A percentile compares a stretch with the other conserved stretches of the same genome.
phyloP scores from a whole-genome alignment of 2,113 vertebrate species.

The Oreochromis tanganicae region DNA sequence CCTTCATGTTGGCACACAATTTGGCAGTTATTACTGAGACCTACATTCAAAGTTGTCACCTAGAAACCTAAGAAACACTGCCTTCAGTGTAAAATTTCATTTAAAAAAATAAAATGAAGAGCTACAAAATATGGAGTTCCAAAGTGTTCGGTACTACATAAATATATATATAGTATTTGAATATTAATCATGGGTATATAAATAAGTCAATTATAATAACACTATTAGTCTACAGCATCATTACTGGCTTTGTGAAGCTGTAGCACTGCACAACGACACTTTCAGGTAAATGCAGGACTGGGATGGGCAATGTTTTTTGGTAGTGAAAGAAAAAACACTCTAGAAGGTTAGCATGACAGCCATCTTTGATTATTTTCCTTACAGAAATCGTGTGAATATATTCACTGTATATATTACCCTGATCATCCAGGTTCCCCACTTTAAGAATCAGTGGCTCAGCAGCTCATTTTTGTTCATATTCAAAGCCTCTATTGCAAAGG shows the following conservation, averaged over 20 bases:
- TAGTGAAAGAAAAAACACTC: fast-evolving
- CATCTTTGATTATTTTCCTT: not conserved
- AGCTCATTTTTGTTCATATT: not conserved
- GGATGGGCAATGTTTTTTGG: not conserved
- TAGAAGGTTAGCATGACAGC: not conserved
- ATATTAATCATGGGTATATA: not conserved
- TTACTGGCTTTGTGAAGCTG: not conserved
- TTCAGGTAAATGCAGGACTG: not conserved
- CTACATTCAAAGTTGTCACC: conserved; percentile 49
- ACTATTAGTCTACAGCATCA: not conserved
- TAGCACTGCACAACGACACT: not conserved
- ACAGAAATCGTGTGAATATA: not conserved
- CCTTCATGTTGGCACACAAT: conserved; percentile 74
- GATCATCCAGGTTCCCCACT: not conserved
- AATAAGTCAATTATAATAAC: not conserved
- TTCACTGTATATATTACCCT: not conserved
- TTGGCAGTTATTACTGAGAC: conserved; percentile 58
- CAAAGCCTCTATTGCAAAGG: not conserved
- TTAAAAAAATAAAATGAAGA: not conserved
- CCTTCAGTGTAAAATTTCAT: not conserved
- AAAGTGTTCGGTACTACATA: conserved; percentile 24
- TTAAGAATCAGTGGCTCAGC: not conserved
- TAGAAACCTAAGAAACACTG: not conserved
- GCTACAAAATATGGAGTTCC: not conserved
- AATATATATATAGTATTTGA: not conserved